phyloP scores from a whole-genome alignment of 2,888 invertebrate genomes.

The Nudaria mundana region DNA sequence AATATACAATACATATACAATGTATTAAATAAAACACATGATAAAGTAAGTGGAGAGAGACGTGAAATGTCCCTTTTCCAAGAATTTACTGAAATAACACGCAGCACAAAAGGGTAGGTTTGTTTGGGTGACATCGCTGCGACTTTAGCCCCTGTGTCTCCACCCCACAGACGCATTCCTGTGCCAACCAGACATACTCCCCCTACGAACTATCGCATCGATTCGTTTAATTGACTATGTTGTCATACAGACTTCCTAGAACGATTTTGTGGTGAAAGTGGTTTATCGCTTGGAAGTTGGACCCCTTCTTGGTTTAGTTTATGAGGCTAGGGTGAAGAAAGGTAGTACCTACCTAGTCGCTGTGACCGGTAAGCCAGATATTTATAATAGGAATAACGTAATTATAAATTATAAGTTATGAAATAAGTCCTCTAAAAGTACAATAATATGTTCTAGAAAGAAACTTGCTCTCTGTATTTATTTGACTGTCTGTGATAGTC shows the following conservation, averaged over 20 bases:
- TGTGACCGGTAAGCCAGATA: too few relatives aligned
- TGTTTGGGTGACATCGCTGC: slow-evolving; percentile 44
- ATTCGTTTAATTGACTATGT: slow-evolving; percentile 60
- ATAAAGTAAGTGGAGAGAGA: slow-evolving; percentile 9
- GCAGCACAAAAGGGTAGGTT: slow-evolving; percentile 37
- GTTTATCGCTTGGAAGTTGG: too few relatives aligned
- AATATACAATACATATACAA: slow-evolving; percentile 2
- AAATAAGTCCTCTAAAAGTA: too few relatives aligned
- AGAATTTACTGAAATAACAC: slow-evolving; percentile 33
- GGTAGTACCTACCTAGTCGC: too few relatives aligned
- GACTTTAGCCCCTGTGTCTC: slow-evolving; percentile 27
- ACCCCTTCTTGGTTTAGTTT: too few relatives aligned
- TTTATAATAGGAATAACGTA: too few relatives aligned
- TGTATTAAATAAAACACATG: too few relatives aligned
- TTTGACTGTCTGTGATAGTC: too few relatives aligned
- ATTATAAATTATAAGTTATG: too few relatives aligned
- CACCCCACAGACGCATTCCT: slow-evolving; percentile 25
- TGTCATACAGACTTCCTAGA: slow-evolving; percentile 48
- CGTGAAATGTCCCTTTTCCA: slow-evolving; percentile 20
- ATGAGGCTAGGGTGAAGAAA: too few relatives aligned
- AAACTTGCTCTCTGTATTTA: too few relatives aligned
- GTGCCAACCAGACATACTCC: slow-evolving; percentile 52
- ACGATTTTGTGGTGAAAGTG: slow-evolving; percentile 17
- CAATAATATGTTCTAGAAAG: too few relatives aligned
- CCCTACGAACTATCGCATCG: slow-evolving; percentile 59